Evolutionary conservation across 2,888 invertebrate genomes (phyloP), one percentile per base, ranked within the genome.

Genomic region (Drosophila mulleri): DNA sequence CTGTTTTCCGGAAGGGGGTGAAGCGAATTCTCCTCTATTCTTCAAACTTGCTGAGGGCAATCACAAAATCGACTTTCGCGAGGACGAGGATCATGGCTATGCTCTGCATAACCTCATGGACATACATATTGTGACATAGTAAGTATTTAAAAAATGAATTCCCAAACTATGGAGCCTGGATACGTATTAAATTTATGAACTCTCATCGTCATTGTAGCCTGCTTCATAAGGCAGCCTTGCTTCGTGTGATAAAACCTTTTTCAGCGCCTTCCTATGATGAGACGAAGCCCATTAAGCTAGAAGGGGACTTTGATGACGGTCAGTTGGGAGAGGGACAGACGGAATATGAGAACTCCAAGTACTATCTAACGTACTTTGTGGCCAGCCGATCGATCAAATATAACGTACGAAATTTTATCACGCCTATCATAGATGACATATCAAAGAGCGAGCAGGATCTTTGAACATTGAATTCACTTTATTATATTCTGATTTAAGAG

Each of bases 391-490:
- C n/a, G 1, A 9, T 2, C 0, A 54, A n/a, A 35, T 71, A 61
- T 47, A 12, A 47, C 29, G 35, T 58, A 20, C 6, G 44, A 8
- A 8, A 9, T 3, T 32, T 44, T n/a, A 50, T 67, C 5, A 45
- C n/a, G 20, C 2, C 20, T 14, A 35, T 52, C 14, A 3, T 0
- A 8, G 9, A 1, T 2, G 3, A 35, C 18, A 23, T 58, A 16
- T 2, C 5, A 39, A 39, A 26, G 2, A 74, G 39, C 44, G 45
- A 73, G 26, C 7, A 5, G 6, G 35, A 44, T 65, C 18, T 29
- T 73, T 77, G 75, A 86, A 89, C 89, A 82, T 89, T 82, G 67
- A 86, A 80, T 88, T 85, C 71, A 70, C 74, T 89, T 88, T 88
- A 88, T 86, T 82, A 78, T 58, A 35, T 45, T 45, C 45, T 39